Conservation (phyloP, 2,888 invertebrate genomes). For the Ischnura elegans region DNA sequence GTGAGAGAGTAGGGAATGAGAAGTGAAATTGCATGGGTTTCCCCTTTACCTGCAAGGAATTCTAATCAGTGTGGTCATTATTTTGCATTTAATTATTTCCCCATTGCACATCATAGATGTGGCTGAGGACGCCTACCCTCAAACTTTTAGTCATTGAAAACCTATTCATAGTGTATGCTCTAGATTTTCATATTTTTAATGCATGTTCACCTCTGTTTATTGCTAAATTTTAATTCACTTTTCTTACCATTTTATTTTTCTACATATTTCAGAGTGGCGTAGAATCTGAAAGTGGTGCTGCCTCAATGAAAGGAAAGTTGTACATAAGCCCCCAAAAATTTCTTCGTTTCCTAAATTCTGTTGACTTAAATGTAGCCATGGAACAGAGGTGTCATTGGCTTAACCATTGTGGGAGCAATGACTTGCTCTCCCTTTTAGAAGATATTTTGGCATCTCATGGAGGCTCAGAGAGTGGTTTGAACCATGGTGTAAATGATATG, state of each 20-base stretch:
- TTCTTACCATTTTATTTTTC: not conserved
- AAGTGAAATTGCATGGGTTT: too few relatives aligned
- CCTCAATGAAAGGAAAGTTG: constrained; percentile 76
- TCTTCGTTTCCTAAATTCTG: constrained; percentile 80
- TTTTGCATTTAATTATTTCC: too few relatives aligned
- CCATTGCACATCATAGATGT: too few relatives aligned
- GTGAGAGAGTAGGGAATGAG: too few relatives aligned
- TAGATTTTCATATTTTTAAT: not conserved
- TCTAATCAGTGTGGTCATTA: too few relatives aligned
- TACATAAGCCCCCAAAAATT: constrained; percentile 82
- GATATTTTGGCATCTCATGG: constrained; percentile 85
- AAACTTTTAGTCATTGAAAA: not conserved
- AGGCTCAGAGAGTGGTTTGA: constrained; percentile 76
- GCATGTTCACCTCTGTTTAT: not conserved
- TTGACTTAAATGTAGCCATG: constrained; percentile 82
- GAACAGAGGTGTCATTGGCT: constrained; percentile 84
- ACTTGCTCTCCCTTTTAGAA: constrained; percentile 85
- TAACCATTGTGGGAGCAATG: constrained; percentile 82
- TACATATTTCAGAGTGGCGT: constrained; percentile 12
- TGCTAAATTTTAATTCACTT: not conserved
- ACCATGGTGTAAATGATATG: constrained; percentile 79
- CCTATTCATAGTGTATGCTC: not conserved
- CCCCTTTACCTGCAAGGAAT: too few relatives aligned
- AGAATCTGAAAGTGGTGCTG: constrained; percentile 72
- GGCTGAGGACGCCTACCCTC: too few relatives aligned